Conservation (phyloP, 2,888 invertebrate species). For the Xylocampa areola region DNA sequence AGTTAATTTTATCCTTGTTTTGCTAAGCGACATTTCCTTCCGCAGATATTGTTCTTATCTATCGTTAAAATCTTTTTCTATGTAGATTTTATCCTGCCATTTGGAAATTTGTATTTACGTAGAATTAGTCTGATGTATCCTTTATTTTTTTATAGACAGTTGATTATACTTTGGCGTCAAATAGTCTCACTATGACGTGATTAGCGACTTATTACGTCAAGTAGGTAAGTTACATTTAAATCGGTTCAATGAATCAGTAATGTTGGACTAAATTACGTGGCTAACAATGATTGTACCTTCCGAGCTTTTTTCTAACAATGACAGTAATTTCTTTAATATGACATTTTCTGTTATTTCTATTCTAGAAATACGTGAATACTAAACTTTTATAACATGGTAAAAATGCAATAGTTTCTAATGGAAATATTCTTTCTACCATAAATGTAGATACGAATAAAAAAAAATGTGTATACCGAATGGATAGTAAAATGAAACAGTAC, state of each 20-base stretch:
- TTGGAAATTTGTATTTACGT: constrained; percentile 18
- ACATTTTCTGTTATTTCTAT: not conserved
- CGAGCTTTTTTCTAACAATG: not conserved
- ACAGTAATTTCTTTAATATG: not conserved
- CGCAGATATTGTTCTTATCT: constrained; percentile 24
- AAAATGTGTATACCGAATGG: no score
- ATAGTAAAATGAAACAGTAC: no score
- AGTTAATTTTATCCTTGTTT: constrained; percentile 14
- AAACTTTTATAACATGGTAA: no score
- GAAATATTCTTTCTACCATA: no score
- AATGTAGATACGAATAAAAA: no score
- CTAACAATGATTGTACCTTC: not conserved
- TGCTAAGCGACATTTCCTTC: constrained; percentile 43
- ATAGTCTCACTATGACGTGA: constrained; percentile 24
- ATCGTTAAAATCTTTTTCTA: constrained; percentile 13
- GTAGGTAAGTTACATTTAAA: constrained; percentile 37
- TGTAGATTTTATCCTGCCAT: constrained; percentile 21
- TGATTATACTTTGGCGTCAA: constrained; percentile 43
- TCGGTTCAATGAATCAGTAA: constrained; percentile 18
- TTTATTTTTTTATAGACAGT: constrained; percentile 44
- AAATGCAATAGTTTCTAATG: no score
- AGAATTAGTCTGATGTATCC: constrained; percentile 28
- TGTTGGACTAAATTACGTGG: constrained; percentile 9
- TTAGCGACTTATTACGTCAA: constrained; percentile 12
- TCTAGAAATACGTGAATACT: no score